phyloP scores from a whole-genome alignment of 2,113 vertebrate genomes.

The Pycnonotus jocosus region DNA sequence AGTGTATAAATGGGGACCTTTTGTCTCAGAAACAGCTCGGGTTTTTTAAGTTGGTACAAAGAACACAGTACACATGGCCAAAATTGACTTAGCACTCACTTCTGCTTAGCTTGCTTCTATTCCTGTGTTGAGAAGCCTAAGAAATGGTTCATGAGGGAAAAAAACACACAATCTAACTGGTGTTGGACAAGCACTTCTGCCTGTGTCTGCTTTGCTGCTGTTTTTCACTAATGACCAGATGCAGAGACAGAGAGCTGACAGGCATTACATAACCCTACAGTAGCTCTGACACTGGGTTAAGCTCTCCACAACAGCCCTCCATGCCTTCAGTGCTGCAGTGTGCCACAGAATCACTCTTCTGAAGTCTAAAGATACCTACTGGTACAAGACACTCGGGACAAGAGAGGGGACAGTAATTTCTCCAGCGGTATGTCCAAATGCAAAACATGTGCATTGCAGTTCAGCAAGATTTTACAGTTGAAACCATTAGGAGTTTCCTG shows the following conservation, averaged over 20 bases:
- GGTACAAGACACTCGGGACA: fast-evolving
- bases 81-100: not conserved
- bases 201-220: not conserved
- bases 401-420: not conserved
- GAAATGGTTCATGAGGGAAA: not conserved
- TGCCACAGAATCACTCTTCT: not conserved
- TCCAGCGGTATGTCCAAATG: not conserved
- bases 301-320: not conserved
- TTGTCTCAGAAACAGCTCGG: not conserved
- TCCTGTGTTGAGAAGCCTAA: not conserved
- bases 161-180: not conserved
- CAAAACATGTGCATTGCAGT: not conserved
- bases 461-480: not conserved
- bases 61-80: not conserved
- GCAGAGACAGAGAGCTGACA: not conserved
- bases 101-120: not conserved
- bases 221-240: not conserved
- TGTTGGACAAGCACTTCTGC: not conserved
- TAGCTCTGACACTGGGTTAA: not conserved
- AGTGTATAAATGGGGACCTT: not conserved
- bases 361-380: not conserved
- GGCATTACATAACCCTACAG: not conserved
- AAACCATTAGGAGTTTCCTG: not conserved
- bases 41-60: not conserved
- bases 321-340: not conserved